Percentiles rank a stretch among this genome's conserved stretches.
Conservation (phyloP, 2,113 vertebrate species). For the Megaceryle torquata region DNA sequence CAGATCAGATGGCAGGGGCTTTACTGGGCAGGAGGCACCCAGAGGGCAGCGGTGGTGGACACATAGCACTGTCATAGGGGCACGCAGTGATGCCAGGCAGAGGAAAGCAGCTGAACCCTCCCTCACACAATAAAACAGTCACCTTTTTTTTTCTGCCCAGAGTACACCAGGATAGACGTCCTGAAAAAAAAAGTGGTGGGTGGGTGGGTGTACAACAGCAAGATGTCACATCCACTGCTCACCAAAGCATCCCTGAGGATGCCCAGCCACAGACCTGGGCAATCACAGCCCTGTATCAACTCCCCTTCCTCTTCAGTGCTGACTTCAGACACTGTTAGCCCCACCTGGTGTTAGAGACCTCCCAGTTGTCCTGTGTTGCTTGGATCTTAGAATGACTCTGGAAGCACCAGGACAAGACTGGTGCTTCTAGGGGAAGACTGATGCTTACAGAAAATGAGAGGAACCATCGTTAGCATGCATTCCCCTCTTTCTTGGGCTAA, state of each 20-base stretch:
- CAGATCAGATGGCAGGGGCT: neutral
- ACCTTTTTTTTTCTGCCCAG: neutral
- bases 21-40: fast-evolving
- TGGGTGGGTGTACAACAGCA: no score
- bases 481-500: neutral
- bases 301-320: neutral
- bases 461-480: neutral
- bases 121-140: neutral
- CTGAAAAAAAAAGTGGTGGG: neutral
- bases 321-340: neutral
- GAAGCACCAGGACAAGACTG: neutral
- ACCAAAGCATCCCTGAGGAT: neutral
- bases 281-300: neutral
- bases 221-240: neutral
- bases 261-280: neutral
- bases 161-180: neutral
- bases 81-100: fast-evolving
- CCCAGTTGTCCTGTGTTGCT: neutral
- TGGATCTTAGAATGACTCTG: neutral
- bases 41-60: fast-evolving
- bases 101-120: neutral
- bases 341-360: neutral
- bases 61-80: fast-evolving
- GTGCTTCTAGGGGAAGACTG: neutral
- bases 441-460: neutral